phyloP scores from a whole-genome alignment of 64 coral and sea anemone species.

The Montipora foliosa region DNA sequence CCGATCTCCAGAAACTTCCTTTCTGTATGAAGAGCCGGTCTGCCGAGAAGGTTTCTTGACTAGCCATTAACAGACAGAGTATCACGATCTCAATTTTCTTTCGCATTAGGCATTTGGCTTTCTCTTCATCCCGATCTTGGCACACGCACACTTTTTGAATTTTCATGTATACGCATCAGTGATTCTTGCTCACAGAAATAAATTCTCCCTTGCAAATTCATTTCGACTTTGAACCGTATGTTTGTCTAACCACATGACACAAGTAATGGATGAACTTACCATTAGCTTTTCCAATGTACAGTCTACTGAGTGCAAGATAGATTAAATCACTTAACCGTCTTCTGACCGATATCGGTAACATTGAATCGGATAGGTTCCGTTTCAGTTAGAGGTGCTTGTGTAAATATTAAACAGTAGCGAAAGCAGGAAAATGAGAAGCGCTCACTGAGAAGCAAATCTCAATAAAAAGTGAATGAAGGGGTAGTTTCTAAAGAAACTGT shows the following conservation, averaged over 20 bases:
- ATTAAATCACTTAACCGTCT: too few relatives aligned
- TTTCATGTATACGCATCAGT: not conserved
- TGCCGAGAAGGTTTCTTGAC: not conserved
- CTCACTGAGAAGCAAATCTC: too few relatives aligned
- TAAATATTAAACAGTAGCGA: too few relatives aligned
- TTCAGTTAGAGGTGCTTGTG: too few relatives aligned
- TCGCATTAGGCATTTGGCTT: not conserved
- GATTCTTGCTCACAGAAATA: not conserved
- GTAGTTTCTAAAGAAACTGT: too few relatives aligned
- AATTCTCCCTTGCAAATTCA: not conserved
- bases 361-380: too few relatives aligned
- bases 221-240: not conserved
- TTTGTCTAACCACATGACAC: too few relatives aligned
- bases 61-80: not conserved
- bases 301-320: too few relatives aligned
- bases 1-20: not conserved
- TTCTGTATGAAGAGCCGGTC: not conserved
- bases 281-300: too few relatives aligned
- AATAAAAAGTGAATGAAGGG: not conserved
- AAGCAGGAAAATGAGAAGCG: too few relatives aligned
- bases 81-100: not conserved
- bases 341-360: too few relatives aligned
- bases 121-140: not conserved
- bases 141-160: not conserved
- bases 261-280: too few relatives aligned